Conservation (phyloP, 1,140 invertebrate species). For the Spodoptera litura region DNA sequence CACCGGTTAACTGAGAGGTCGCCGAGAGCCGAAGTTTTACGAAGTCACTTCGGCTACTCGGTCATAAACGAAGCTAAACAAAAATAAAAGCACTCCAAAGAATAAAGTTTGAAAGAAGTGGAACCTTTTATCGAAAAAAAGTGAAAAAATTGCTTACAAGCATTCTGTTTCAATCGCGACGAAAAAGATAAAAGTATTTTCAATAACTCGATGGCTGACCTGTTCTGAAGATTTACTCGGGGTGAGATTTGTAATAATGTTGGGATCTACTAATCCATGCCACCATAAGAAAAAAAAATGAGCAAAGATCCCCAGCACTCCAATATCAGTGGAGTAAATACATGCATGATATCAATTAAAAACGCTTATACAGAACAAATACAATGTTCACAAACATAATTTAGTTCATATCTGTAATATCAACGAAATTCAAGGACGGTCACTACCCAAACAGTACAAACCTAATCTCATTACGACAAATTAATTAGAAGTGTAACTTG, state of each 20-base stretch:
- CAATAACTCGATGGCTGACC: background rate
- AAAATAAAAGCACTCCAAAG: conserved; percentile 35
- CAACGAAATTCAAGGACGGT: no score
- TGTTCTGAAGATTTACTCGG: background rate
- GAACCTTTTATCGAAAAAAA: conserved; percentile 5
- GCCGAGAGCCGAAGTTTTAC: conserved; percentile 11
- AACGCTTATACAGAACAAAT: no score
- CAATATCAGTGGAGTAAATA: no score
- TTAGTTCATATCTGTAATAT: no score
- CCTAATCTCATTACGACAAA: background rate
- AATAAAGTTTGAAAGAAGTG: conserved; percentile 12
- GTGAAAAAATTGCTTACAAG: conserved; percentile 17
- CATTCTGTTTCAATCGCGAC: conserved; percentile 8
- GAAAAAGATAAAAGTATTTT: conserved; percentile 11
- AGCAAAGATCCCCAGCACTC: no score
- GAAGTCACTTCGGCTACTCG: conserved; percentile 26
- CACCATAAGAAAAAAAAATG: background rate
- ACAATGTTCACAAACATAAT: no score
- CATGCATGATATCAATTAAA: no score
- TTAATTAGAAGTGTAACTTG: background rate
- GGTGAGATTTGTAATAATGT: background rate
- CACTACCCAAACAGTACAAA: no score
- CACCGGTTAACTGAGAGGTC: conserved; percentile 37
- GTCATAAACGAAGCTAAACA: conserved; percentile 17
- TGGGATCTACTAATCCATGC: no score